A percentile compares a stretch with the other conserved stretches of the same genome.
These are phyloP conservation scores for Bacillus rossius DNA, from an alignment of 1,140 invertebrate genomes.

Conservation along the genomic window DNA sequence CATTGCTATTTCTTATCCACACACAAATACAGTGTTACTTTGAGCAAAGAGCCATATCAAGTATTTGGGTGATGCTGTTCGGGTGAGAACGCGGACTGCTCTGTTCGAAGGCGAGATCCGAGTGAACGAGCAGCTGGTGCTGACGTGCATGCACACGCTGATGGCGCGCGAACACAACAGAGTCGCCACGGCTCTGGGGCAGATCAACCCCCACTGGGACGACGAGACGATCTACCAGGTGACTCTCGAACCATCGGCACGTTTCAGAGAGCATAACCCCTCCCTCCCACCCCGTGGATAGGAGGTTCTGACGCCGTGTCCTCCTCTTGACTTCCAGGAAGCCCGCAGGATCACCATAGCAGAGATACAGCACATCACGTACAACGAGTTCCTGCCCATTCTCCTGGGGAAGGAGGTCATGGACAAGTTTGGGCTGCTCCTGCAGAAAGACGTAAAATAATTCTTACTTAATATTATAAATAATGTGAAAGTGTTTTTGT, in stretches of 20 bases:
- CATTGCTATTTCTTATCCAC: too few species aligned
- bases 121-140: conserved; percentile 87
- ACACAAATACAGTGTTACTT: too few species aligned
- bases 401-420: conserved; percentile 89
- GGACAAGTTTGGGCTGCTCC: conserved; percentile 80
- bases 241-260: conserved; percentile 60
- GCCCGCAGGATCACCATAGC: conserved; percentile 83
- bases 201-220: conserved; percentile 91
- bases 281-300: conserved; percentile 65
- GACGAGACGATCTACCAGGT: conserved; percentile 89
- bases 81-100: too few species aligned
- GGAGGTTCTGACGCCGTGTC: neutral
- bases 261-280: conserved; percentile 84
- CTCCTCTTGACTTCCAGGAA: conserved; percentile 51
- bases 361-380: conserved; percentile 89
- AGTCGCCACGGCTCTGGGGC: conserved; percentile 64
- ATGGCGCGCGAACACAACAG: conserved; percentile 87
- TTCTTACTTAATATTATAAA: too few species aligned
- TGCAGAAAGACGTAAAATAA: conserved; percentile 61
- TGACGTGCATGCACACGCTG: conserved; percentile 87
- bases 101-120: conserved; percentile 73
- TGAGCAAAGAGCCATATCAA: too few species aligned
- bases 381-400: conserved; percentile 92
- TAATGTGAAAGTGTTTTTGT: too few species aligned
- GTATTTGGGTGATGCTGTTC: too few species aligned